Evolutionary conservation across 2,888 invertebrate genomes (phyloP), one percentile per base, ranked within the genome.

Genomic region (Tanypteryx hageni): DNA sequence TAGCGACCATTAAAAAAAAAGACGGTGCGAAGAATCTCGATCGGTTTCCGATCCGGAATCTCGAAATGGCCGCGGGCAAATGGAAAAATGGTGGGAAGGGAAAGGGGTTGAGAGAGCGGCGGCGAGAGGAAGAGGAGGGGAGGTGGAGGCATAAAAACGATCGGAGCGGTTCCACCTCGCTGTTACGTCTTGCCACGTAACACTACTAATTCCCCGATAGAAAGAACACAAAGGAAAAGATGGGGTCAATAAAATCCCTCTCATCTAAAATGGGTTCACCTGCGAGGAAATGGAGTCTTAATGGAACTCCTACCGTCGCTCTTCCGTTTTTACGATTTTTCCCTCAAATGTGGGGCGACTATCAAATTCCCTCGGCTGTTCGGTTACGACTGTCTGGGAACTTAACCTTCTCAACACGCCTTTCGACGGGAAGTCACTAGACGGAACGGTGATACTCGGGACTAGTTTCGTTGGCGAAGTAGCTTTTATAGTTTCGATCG

Each of bases 291-390:
- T 64, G 89, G 44, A 68, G 44, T 89, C 89, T 89, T 89, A 31
- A 89, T 31, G 89, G 27, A 64, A 44, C 27, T 8, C 13, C 44
- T 44, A 31, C 8, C 82, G 9, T 56, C 27, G 31, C 27, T 27
- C 31, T 4, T 8, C 18, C 81, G 56, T 56, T 56, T 89, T 44
- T 64, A 89, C 68, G 89, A 68, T 64, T 16, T 76, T 44, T 89
- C 89, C 44, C 86, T 27, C 76, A 31, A 89, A 89, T 44, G 89
- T 89, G 68, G 89, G 68, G 68, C 89, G 44, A 44, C 68, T 5
- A 68, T 89, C 89, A 18, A 56, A 61, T 68, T 9, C 5, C 2
- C 16, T 64, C 27, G 27, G 31, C 59, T 44, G 18, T 68, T 68
- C 3, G n/a, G n/a, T 13, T 27, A 27, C 44, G 44, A 44, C 27